Percentiles rank a stretch among this genome's conserved stretches.
Conservation (phyloP, 2,888 invertebrate species). For the Neoascia interrupta region DNA sequence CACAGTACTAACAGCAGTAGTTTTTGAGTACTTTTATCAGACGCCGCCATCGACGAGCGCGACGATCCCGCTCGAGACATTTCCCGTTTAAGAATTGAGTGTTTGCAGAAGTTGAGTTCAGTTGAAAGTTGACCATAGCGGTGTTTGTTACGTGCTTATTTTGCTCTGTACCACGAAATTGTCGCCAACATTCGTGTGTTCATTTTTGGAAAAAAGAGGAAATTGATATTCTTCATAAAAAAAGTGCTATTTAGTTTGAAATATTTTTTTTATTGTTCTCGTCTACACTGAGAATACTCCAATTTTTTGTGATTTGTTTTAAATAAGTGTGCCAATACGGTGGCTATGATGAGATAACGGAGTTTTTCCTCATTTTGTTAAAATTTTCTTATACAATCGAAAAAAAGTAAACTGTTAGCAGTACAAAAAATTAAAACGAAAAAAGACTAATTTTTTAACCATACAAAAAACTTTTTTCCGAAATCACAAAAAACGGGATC, state of each 20-base stretch:
- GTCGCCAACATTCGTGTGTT: slow-evolving; percentile 22
- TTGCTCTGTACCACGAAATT: neutral
- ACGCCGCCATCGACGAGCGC: too few relatives aligned
- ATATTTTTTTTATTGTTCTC: too few relatives aligned
- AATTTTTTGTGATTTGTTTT: slow-evolving; percentile 5
- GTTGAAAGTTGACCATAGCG: slow-evolving; percentile 58
- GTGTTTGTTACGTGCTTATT: slow-evolving; percentile 6
- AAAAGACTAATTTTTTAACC: neutral
- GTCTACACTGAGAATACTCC: neutral
- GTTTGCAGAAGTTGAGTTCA: slow-evolving; percentile 49
- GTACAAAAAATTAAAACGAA: slow-evolving; percentile 1
- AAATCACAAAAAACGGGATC: too few relatives aligned
- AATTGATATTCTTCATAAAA: slow-evolving; percentile 13
- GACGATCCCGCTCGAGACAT: neutral
- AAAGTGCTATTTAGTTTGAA: slow-evolving; percentile 44
- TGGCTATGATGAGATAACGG: slow-evolving; percentile 56
- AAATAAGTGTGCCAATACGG: slow-evolving; percentile 39
- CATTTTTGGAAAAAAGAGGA: slow-evolving; percentile 36
- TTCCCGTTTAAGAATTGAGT: slow-evolving; percentile 58
- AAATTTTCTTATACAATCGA: too few relatives aligned
- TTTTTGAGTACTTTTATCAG: too few relatives aligned
- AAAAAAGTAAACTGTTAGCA: slow-evolving; percentile 45
- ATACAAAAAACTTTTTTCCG: too few relatives aligned
- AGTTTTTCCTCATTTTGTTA: slow-evolving; percentile 7
- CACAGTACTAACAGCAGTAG: too few relatives aligned